Base-by-base conservation (phyloP, 2,888 invertebrate genomes). In the Drosophila kanekoi region DNA sequence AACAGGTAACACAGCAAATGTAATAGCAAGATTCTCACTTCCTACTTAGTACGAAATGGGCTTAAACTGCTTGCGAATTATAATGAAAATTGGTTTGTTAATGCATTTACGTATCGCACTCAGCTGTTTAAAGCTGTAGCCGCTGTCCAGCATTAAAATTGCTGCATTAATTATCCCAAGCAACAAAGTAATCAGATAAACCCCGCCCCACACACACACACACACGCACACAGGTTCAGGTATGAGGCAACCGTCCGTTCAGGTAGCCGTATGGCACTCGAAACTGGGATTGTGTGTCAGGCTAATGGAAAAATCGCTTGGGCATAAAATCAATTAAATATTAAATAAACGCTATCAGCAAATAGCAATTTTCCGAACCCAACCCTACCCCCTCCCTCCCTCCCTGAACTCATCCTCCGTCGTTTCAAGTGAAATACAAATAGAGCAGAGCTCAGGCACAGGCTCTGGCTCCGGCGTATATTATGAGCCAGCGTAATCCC, bases 251-350 rank as follows among this genome's bases (percentile, higher is more conserved):
- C 40, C 35, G 49, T 48, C 23, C 18, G 64, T 33, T 11, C 61
- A 66, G 53, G 61, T 59, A 59, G 20, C 10, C 11, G 0, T 11
- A 23, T n/a, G 41, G 35, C 40, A 20, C 47, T 62, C 20, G 28
- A 32, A 61, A 66, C 38, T 64, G 67, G 56, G 43, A 65, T 63
- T 71, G 57, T 76, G 63, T 71, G 73, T 43, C 48, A 71, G 44
- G 70, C 62, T 72, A 81, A 78, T 81, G 70, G 76, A 75, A 78
- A 85, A 82, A 74, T 72, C 62, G 66, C 69, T 67, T 76, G 69
- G 67, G 78, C 75, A 71, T 79, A 72, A 72, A 86, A 83, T 83
- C 80, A 85, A 85, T 87, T 85, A 87, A 85, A 88, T 87, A 85
- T 85, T 86, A 86, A 85, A 86, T 88, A 81, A 83, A 72, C 79